phyloP scores from a whole-genome alignment of 2,113 vertebrate species.

The Osmerus eperlanus region DNA sequence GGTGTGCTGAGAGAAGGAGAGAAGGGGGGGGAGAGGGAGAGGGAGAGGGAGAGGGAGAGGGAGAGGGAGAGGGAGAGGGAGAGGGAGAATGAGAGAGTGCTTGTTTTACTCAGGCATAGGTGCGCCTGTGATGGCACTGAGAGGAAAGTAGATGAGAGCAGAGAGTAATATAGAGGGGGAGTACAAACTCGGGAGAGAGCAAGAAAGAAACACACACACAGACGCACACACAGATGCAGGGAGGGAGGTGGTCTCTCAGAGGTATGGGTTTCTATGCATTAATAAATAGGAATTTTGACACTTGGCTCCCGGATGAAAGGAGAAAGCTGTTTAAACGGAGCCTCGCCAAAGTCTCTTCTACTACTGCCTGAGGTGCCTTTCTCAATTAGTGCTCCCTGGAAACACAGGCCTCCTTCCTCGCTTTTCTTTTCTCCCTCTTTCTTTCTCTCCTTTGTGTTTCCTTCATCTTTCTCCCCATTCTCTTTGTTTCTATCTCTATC shows the following conservation, averaged over 20 bases:
- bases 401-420: constrained; percentile 16
- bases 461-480: background rate
- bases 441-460: background rate
- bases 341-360: constrained; percentile 18
- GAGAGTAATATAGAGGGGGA: constrained; percentile 1
- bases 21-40: background rate
- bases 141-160: background rate
- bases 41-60: background rate
- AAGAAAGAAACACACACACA: constrained; percentile 8
- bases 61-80: background rate
- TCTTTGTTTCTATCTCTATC: background rate
- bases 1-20: background rate
- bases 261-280: constrained; percentile 55
- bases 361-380: constrained; percentile 53
- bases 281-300: constrained; percentile 63
- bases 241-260: constrained; percentile 21
- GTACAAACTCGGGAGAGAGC: background rate
- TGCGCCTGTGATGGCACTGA: background rate
- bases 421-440: background rate
- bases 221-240: constrained; percentile 6
- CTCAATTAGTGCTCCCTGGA: constrained; percentile 54
- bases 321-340: constrained; percentile 35
- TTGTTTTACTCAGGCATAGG: background rate
- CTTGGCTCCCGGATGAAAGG: constrained; percentile 35
- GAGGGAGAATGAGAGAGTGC: background rate